Conservation (phyloP, 2,797 vertebrate species). For the Siniperca undulata region DNA sequence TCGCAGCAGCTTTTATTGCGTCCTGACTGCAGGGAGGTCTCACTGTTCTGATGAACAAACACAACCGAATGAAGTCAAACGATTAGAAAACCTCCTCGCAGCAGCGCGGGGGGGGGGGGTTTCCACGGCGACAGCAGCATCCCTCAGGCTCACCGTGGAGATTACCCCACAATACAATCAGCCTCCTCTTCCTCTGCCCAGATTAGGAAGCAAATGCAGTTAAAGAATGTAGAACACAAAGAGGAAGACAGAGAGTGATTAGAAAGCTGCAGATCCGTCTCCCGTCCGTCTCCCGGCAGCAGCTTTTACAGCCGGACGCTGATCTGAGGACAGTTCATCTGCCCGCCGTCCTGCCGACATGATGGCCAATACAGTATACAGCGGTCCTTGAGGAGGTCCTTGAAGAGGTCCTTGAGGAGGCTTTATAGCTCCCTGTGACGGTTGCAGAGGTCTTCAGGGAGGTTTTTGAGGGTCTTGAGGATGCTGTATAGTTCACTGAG, state of each 20-base stretch:
- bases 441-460: too few relatives aligned
- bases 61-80: slow-evolving; percentile 15
- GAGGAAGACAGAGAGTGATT: slow-evolving; percentile 48
- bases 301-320: not conserved
- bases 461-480: too few relatives aligned
- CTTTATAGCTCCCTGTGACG: too few relatives aligned
- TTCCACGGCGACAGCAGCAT: slow-evolving; percentile 61
- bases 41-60: slow-evolving; percentile 26
- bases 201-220: slow-evolving; percentile 74
- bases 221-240: slow-evolving; percentile 54
- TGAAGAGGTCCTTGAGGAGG: too few relatives aligned
- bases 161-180: slow-evolving; percentile 77
- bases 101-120: slow-evolving; percentile 6
- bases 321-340: slow-evolving; percentile 6
- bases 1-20: not conserved
- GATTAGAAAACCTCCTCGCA: too few relatives aligned
- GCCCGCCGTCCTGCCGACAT: too few relatives aligned
- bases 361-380: too few relatives aligned
- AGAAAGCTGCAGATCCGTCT: slow-evolving; percentile 37
- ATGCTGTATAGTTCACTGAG: too few relatives aligned
- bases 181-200: slow-evolving; percentile 64
- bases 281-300: slow-evolving; percentile 14
- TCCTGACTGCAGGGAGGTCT: slow-evolving; percentile 19
- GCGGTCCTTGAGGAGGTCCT: too few relatives aligned
- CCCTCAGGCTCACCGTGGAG: slow-evolving; percentile 59